Evolutionary conservation across 2,888 invertebrate genomes (phyloP), one percentile per base, ranked within the genome.

Genomic region (Hecatera dysodea): DNA sequence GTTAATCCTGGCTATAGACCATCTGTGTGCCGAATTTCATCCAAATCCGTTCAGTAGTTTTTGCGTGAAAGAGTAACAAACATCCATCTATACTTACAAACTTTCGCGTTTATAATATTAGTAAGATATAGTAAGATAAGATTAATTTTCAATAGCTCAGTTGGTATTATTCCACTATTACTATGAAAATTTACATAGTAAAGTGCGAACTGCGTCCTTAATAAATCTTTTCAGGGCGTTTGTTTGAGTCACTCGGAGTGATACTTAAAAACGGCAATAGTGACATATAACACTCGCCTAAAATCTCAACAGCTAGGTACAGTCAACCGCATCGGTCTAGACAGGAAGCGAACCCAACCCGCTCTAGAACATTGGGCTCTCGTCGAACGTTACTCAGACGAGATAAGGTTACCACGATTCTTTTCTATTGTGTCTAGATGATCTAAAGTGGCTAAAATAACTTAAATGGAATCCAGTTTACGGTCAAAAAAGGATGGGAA

Each of bases 241-340:
- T 39, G 15, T 39, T 39, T 39, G 15, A 2, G 0, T 39, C 39
- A 39, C 4, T 39, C 15, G 4, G 3, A 15, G 39, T 12, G 12
- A 39, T 33, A 33, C 33, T 33, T 7, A 39, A 39, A 4, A 12
- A 39, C 39, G 8, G 3, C 46, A 46, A 46, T 1, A 5, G 24
- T 33, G 24, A 12, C 48, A 33, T n/a, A 24, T 11, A 0, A 15
- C 5, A 8, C 24, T 2, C 17, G 15, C 19, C 22, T n/a, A 24
- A 46, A 29, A 48, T 24, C 11, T 15, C 3, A 24, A 24, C 0
- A 7, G 17, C 15, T 46, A 57, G 33, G 48, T 66, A 29, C 12
- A 48, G 44, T 63, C 42, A 52, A 50, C 39, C 15, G 36, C 24
- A 48, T 27, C 61, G 36, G 78, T 75, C 75, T 78, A 75, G 78